These are phyloP conservation scores for Dasypolia templi DNA, from an alignment of 2,888 invertebrate species.

Conservation along the genomic window DNA sequence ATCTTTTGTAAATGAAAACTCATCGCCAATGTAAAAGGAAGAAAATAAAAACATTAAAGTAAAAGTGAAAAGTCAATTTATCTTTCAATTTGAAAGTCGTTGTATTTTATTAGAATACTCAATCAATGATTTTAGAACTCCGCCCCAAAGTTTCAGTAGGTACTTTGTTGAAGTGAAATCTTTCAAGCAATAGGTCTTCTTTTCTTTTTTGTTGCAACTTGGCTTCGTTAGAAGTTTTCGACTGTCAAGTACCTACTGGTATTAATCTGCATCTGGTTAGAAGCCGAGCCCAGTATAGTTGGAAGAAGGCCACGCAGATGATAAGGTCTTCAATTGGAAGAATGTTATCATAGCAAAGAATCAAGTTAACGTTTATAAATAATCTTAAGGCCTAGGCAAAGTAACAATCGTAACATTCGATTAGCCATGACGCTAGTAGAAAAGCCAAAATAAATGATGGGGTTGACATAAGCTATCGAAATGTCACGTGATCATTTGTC, in stretches of 20 bases:
- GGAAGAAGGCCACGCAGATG: not conserved
- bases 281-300: not conserved
- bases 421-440: no score
- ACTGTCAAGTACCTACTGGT: no score
- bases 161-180: constrained; percentile 21
- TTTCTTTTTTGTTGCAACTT: constrained; percentile 37
- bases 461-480: no score
- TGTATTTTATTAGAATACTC: constrained; percentile 27
- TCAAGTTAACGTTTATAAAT: not conserved
- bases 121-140: constrained; percentile 46
- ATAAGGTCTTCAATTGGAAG: not conserved
- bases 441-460: no score
- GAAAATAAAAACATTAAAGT: constrained; percentile 11
- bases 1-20: constrained; percentile 44
- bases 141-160: constrained; percentile 13
- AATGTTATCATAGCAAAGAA: not conserved
- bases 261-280: not conserved
- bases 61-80: constrained; percentile 23
- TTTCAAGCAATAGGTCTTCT: constrained; percentile 19
- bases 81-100: constrained; percentile 28
- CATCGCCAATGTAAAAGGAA: not conserved
- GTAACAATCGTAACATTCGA: no score
- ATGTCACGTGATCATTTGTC: no score
- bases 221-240: constrained; percentile 25
- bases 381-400: no score